Conservation (phyloP, 2,888 invertebrate genomes). For the Parnassius apollo region DNA sequence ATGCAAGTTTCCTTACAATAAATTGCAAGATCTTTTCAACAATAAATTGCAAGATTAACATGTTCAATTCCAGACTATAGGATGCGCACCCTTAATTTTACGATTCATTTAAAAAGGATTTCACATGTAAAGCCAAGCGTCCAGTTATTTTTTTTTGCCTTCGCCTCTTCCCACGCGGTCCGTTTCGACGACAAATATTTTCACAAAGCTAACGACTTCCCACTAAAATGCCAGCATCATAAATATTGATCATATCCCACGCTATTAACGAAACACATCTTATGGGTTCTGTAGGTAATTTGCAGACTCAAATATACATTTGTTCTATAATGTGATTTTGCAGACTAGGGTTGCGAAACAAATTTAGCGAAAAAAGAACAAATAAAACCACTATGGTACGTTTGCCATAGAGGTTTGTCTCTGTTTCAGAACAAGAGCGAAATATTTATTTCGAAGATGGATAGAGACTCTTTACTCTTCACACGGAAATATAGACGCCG, state of each 20-base stretch:
- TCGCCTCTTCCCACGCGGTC: constrained; percentile 18
- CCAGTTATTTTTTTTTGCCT: background rate
- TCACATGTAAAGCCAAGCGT: constrained; percentile 1
- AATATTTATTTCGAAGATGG: too few species aligned
- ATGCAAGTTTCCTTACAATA: too few species aligned
- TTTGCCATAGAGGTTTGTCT: too few species aligned
- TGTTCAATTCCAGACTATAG: too few species aligned
- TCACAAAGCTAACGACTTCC: constrained; percentile 39
- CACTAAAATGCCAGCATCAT: constrained; percentile 32
- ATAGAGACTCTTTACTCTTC: too few species aligned
- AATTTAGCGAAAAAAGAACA: too few species aligned
- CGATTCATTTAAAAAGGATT: constrained; percentile 1
- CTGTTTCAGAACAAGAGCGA: too few species aligned
- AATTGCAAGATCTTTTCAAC: background rate
- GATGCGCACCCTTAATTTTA: background rate
- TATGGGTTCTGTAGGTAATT: background rate
- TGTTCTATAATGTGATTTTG: too few species aligned
- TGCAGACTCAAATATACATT: too few species aligned
- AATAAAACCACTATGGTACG: too few species aligned
- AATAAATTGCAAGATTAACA: background rate
- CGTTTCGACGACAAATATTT: constrained; percentile 30
- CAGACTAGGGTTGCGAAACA: too few species aligned
- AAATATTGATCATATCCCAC: constrained; percentile 41
- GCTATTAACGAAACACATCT: constrained; percentile 20
- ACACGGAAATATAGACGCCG: too few species aligned